Evolutionary conservation across 1,140 invertebrate genomes (phyloP), one percentile per base, ranked within the genome.

Genomic region (Ceratoteleas bidentatus): DNA sequence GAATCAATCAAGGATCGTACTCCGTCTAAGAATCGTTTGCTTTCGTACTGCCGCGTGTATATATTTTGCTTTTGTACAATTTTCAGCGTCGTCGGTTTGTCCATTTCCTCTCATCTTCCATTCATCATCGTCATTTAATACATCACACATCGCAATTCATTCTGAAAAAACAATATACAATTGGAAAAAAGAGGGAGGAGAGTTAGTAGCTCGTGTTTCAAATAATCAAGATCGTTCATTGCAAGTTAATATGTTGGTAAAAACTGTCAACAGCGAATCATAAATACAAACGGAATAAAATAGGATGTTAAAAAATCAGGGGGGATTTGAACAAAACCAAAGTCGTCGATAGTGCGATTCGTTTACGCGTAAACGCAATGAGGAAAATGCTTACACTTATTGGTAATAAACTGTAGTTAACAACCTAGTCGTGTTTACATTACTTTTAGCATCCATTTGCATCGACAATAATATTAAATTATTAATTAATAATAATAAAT

Each of bases 401-500:
- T 24, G 24, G 4, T n/a, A 84, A 89, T 86, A 84, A 86, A 87
- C 85, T 85, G 85, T 89, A 88, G 77, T 73, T 64, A 81, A 91
- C 87, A 90, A 89, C 84, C 78, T 87, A 85, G 86, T 83, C 84
- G 74, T 84, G 88, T 90, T 90, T 88, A 87, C 88, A 87, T 80
- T 62, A 74, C 14, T 58, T 65, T 80, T 74, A 80, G 70, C 77
- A 80, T 80, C 52, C 77, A 74, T 62, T 74, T 80, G 74, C 69
- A 62, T 66, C 56, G 43, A 65, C 66, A 56, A 61, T 68, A 62
- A 68, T 74, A 43, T 57, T 90, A 88, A 85, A 87, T 87, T 83
- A 62, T 90, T 90, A 90, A 62, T 90, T 90, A 90, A 89, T 91
- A 89, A 90, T 90, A 79, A 72, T 80, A 33, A 74, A 90, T 89